Evolutionary conservation across 2,888 invertebrate species (phyloP).

Genomic region (Rhingia campestris): DNA sequence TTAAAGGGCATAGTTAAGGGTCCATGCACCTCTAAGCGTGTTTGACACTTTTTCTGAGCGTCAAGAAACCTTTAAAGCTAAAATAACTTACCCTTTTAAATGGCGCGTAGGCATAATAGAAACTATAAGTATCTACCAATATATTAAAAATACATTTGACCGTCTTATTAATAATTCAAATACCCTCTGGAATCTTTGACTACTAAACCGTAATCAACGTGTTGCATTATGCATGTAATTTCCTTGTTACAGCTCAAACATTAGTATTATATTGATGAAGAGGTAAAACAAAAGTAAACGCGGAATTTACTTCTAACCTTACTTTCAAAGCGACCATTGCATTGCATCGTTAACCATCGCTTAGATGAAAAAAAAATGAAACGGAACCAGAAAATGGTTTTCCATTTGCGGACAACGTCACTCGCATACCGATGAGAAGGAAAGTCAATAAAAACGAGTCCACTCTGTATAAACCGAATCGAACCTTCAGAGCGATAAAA

Average conservation of each 20-base stretch:
- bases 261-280: conserved; percentile 10
- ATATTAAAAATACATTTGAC: too few relatives aligned
- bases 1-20: too few relatives aligned
- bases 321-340: not conserved
- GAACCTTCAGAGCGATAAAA: conserved; percentile 18
- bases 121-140: too few relatives aligned
- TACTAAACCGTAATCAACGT: not conserved
- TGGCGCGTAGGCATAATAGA: too few relatives aligned
- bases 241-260: not conserved
- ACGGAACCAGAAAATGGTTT: not conserved
- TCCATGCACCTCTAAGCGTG: too few relatives aligned
- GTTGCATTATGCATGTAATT: conserved; percentile 4
- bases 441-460: conserved; percentile 33
- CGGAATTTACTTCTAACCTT: conserved; percentile 8
- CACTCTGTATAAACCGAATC: not conserved
- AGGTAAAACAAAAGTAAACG: conserved; percentile 6
- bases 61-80: too few relatives aligned
- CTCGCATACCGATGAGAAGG: conserved; percentile 37
- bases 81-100: too few relatives aligned
- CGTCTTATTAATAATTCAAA: too few relatives aligned
- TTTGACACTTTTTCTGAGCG: too few relatives aligned
- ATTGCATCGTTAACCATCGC: conserved; percentile 30
- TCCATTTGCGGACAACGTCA: conserved; percentile 16
- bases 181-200: too few relatives aligned
- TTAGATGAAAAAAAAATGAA: conserved; percentile 5